Percentiles rank a stretch among this genome's conserved stretches.
phyloP scores from a whole-genome alignment of 2,888 invertebrate species.

The Achlya flavicornis region DNA sequence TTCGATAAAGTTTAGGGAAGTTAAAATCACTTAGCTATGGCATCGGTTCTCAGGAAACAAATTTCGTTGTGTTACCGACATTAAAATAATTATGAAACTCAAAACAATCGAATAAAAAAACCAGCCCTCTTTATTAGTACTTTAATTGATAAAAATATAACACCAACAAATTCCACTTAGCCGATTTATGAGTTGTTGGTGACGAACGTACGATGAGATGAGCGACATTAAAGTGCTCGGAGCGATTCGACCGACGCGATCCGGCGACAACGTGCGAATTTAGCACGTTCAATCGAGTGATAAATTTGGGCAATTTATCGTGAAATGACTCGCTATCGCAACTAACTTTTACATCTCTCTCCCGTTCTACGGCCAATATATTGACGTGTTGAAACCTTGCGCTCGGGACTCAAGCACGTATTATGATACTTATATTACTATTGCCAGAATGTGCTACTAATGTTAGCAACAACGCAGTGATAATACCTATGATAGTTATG shows the following conservation, averaged over 20 bases:
- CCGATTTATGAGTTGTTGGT: slow-evolving; percentile 27
- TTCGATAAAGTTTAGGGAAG: slow-evolving; percentile 36
- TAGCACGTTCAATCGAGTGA: slow-evolving; percentile 58
- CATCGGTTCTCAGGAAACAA: not conserved
- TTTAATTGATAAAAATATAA: not conserved
- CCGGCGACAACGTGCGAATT: slow-evolving; percentile 44
- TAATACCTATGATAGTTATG: not conserved
- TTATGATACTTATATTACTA: slow-evolving; percentile 11
- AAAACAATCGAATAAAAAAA: too few relatives aligned
- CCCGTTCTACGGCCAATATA: slow-evolving; percentile 23
- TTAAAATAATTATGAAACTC: too few relatives aligned
- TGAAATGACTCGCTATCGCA: slow-evolving; percentile 60
- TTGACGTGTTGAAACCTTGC: slow-evolving; percentile 20
- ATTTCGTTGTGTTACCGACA: slow-evolving; percentile 10
- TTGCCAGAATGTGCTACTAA: slow-evolving; percentile 3
- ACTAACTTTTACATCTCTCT: slow-evolving; percentile 39
- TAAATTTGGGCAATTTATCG: slow-evolving; percentile 64
- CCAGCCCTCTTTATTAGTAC: too few relatives aligned
- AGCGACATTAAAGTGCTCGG: slow-evolving; percentile 36
- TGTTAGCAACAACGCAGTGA: slow-evolving; percentile 7
- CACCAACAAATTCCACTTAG: not conserved
- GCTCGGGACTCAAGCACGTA: slow-evolving; percentile 9
- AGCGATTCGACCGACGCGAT: slow-evolving; percentile 14
- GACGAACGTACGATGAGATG: slow-evolving; percentile 46
- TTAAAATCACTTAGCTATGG: slow-evolving; percentile 1